These are phyloP conservation scores for Dendrophyllia cribrosa DNA, from an alignment of 64 coral and sea anemone genomes.

Conservation along the genomic window DNA sequence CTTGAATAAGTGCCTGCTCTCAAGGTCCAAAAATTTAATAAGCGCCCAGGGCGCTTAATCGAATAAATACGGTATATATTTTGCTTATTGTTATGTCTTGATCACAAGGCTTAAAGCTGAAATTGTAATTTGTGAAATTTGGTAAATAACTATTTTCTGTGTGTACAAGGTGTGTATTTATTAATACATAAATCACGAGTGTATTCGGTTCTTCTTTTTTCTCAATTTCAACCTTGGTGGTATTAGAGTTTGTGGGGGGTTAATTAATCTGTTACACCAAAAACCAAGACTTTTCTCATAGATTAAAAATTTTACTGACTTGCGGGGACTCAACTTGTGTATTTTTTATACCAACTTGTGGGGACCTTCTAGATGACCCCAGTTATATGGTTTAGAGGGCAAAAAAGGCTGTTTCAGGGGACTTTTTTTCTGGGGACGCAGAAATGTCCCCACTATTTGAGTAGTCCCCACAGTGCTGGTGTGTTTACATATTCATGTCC, in stretches of 20 bases:
- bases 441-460: no score
- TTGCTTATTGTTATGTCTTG: neutral
- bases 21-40: no score
- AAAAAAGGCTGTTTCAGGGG: neutral
- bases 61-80: no score
- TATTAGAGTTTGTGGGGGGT: neutral
- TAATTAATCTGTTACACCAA: neutral
- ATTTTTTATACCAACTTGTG: neutral
- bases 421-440: no score
- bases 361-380: neutral
- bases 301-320: slow-evolving; percentile 1
- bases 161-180: neutral
- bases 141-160: neutral
- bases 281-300: neutral
- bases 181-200: slow-evolving; percentile 3
- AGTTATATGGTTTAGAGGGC: slow-evolving; percentile 5
- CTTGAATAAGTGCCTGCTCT: no score
- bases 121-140: neutral
- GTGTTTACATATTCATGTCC: no score
- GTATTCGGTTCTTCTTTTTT: neutral
- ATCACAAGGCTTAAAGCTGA: neutral
- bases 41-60: no score
- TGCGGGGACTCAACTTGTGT: neutral
- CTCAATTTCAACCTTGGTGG: neutral
- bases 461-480: no score